phyloP scores from a whole-genome alignment of 2,888 invertebrate species.

The Tenthredo amoena region DNA sequence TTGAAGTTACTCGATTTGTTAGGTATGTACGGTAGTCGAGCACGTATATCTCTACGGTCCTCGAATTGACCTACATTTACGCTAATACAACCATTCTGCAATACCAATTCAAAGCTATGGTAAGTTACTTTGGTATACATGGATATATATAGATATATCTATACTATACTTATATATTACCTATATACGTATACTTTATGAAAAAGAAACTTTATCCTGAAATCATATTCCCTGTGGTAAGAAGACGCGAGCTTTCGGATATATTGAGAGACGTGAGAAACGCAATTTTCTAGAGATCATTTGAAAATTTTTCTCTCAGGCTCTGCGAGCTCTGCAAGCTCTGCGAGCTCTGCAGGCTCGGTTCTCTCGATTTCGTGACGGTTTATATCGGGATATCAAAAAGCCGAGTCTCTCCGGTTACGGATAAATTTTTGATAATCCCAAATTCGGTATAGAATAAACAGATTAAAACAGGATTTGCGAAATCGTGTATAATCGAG shows the following conservation, averaged over 20 bases:
- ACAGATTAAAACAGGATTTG: not conserved
- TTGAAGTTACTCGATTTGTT: conserved; percentile 32
- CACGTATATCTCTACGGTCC: not conserved
- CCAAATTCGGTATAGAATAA: not conserved
- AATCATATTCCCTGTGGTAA: conserved; percentile 12
- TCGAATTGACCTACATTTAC: conserved; percentile 13
- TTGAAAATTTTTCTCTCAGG: not conserved
- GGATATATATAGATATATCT: not conserved
- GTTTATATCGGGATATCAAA: not conserved
- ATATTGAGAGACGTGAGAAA: not conserved
- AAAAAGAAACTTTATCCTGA: conserved; percentile 31
- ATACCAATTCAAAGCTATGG: not conserved
- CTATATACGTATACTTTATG: not conserved
- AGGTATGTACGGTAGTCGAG: not conserved
- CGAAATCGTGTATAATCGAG: not conserved
- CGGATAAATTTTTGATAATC: not conserved
- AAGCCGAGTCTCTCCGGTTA: not conserved
- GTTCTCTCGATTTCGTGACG: not conserved
- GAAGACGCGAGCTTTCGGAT: not conserved
- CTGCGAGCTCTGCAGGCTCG: not conserved
- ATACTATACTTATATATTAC: not conserved
- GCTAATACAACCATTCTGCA: conserved; percentile 1
- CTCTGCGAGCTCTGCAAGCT: not conserved
- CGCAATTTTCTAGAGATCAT: conserved; percentile 38
- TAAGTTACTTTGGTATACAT: not conserved